These are phyloP conservation scores for Saccopteryx bilineata DNA, from an alignment of 2,113 vertebrate genomes.

Conservation along the genomic window DNA sequence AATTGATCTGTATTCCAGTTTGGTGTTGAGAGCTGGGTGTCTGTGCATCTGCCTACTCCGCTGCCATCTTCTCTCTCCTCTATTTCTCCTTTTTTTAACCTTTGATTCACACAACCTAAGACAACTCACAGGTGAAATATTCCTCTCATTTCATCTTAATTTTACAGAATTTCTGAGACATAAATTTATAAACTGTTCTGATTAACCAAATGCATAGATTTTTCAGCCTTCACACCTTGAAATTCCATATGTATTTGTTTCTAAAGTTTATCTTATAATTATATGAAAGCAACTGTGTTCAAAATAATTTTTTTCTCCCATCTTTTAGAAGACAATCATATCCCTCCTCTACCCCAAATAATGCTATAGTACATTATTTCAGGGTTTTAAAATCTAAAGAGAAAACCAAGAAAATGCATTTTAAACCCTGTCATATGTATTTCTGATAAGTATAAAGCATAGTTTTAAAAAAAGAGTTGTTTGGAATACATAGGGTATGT, in stretches of 20 bases:
- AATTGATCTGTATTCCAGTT: too few species aligned
- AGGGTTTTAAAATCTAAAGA: background rate
- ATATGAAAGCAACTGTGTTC: background rate
- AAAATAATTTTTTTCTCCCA: background rate
- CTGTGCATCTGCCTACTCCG: too few species aligned
- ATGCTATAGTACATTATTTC: background rate
- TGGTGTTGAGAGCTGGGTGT: too few species aligned
- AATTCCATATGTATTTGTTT: background rate
- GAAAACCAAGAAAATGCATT: background rate
- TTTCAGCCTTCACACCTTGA: background rate
- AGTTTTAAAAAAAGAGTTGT: background rate
- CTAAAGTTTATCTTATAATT: slow-evolving; percentile 45
- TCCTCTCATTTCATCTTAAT: background rate
- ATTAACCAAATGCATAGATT: background rate
- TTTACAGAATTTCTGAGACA: slow-evolving; percentile 34
- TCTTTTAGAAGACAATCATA: background rate
- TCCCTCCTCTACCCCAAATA: background rate
- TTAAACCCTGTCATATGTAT: background rate
- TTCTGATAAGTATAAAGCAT: background rate
- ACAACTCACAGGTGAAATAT: background rate
- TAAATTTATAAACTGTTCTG: background rate
- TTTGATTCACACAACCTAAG: background rate
- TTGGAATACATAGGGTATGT: background rate
- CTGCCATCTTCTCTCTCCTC: background rate
- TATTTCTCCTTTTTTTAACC: background rate